Evolutionary conservation across 2,888 invertebrate species (phyloP), one percentile per base, ranked within the genome.

Genomic region (Diaprepes abbreviatus): DNA sequence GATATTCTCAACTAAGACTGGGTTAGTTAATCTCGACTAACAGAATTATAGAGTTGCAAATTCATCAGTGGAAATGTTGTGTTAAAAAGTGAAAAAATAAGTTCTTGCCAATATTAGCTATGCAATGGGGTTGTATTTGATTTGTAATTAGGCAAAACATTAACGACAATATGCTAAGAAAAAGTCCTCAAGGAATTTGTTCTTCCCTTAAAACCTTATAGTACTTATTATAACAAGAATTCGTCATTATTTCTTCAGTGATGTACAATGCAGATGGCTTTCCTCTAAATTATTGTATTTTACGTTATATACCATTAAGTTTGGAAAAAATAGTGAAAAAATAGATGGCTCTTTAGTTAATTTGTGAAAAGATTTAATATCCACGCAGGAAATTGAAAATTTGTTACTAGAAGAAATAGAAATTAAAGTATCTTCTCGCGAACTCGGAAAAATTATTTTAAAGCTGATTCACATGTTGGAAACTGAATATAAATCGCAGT

Each of bases 81-180:
- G 58, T 10, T n/a, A 12, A 43, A 43, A 38, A 43, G 16, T 12
- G 40, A 9, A 16, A 28, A 16, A 28, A 3, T 14, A 21, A 28
- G 24, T 40, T 40, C 2, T 10, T 58, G 1, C 43, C 58, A 19
- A 43, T 43, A 3, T 12, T 58, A 9, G 43, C 43, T 16, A 31
- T 58, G 1, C 58, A 58, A 16, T 58, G 58, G 58, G 58, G 58
- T 4, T 28, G 24, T 12, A 58, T 58, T 16, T 40, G 43, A 9
- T 58, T 21, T 16, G 28, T 28, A 2, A 16, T 19, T 9, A 57
- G 14, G 12, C 24, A 14, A 21, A 19, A 19, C 19, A 12, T 57
- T 6, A 43, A 43, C 12, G 24, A 40, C 6, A 43, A 24, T 12
- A 17, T 19, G 40, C 43, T 40, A 3, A 12, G 7, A 21, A 43